Evolutionary conservation across 1,140 invertebrate species (phyloP), one percentile per base, ranked within the genome.

Genomic region (Cyphomyrmex costatus): DNA sequence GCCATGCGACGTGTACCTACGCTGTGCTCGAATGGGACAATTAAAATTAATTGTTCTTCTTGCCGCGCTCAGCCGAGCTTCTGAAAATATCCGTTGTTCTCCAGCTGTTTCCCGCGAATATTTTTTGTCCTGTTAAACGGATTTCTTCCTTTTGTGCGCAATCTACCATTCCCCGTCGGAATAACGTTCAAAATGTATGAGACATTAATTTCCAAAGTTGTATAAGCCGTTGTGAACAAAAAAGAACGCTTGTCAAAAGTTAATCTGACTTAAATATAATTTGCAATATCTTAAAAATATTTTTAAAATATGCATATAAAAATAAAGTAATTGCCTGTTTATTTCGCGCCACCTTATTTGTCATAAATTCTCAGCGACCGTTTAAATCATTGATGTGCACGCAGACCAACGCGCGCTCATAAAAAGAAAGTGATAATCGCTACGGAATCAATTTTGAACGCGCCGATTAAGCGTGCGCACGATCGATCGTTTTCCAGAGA

Each of bases 31-130:
- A 87, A 89, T 87, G 80, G 86, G 78, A 92, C 94, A 92, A 94
- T 94, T 94, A 94, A 94, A 93, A 93, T 94, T 94, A 94, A 93
- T 93, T 92, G 90, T 90, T 84, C 88, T 89, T 89, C 87, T 92
- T 92, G 84, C 88, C 56, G 68, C 63, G 12, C 60, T 66, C 58
- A 71, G 36, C 66, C 86, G 86, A 90, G 84, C 76, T 77, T 79
- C 82, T 88, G 85, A 89, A 91, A 86, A 83, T 91, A 85, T 86
- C 27, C 74, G 42, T 65, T 85, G 60, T 88, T 79, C 86, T 51
- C 77, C 86, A 90, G 82, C 86, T 88, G 89, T 88, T 90, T 42
- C 60, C 33, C 36, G 74, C 71, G 77, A 56, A 49, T 33, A 56
- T 30, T 86, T 90, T 78, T 87, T 83, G 60, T 10, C 24, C n/a